Evolutionary conservation across 1,140 invertebrate species (phyloP), one percentile per base, ranked within the genome.

Genomic region (Cydia fagiglandana): DNA sequence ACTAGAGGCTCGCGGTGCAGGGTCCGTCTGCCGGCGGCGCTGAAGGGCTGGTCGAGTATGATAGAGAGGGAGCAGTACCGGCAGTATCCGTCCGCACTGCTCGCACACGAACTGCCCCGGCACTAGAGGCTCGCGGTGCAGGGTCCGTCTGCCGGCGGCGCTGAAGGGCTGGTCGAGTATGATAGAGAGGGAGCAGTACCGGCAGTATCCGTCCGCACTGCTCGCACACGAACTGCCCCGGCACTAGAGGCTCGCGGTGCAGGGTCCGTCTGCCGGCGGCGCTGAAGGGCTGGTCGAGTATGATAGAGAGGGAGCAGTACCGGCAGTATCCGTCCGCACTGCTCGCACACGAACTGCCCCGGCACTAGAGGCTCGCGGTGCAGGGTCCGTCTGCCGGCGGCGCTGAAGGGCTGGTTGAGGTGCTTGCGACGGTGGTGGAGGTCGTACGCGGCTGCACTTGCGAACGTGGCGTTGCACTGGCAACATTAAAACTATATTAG

Each of bases 361-460:
- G 56, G 56, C 17, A n/a, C 56, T 0, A 15, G 13, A 1, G 50
- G 50, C 6, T 61, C 56, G 0, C 56, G 17, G 56, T 61, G 56
- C 20, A 61, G 0, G 7, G 20, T 61, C 15, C 56, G 20, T n/a
- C 56, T 5, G 1, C 56, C 56, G 1, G 56, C 56, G 0, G 56
- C 56, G 56, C 56, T 61, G 56, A 24, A 61, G 56, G 56, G 56
- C 56, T 61, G 56, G 56, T 61, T 61, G 56, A 61, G 56, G 7
- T 61, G 56, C 20, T 61, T 61, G 56, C 56, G 56, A 0, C 56
- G 20, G 56, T 61, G 56, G 56, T 61, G 56, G 7, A 61, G 56
- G 56, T 61, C 56, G 56, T 61, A 61, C 17, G 56, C 56, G 0
- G 56, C 56, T 7, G 56, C 56, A 7, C 56, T 61, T 2, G 56